Evolutionary conservation across 2,113 vertebrate genomes (phyloP), one percentile per base, ranked within the genome.

Genomic region (Bettongia penicillata): DNA sequence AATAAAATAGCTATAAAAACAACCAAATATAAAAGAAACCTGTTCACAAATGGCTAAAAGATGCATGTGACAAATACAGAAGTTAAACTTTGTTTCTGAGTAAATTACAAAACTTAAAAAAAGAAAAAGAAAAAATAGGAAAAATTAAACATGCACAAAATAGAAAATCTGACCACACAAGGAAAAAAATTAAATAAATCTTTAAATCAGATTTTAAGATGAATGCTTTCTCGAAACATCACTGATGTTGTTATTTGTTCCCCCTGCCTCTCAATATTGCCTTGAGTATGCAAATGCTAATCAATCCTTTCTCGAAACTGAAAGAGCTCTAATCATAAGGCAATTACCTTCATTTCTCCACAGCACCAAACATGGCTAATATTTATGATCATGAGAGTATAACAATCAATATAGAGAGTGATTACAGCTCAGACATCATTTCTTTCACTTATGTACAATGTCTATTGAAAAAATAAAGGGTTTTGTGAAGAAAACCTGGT

Each of bases 271-370:
- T 98, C 97, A 98, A 97, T 98, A 98, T 97, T 98, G 98, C 97
- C 97, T 98, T 97, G 97, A 98, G 98, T 98, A 97, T 98, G 98
- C 97, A 99, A 99, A 99, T 99, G 98, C 97, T 99, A 98, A 98
- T 98, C 98, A 98, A 98, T 98, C 97, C 97, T 98, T 99, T 98
- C 98, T 98, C 51, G 23, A 55, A 98, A 98, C 98, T 98, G 98
- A 99, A 99, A 99, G 98, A 98, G 98, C 98, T 98, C 98, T 99
- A 99, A 99, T 99, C 99, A 98, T 98, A 98, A 98, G 97, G 98
- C 98, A 99, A 99, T 99, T 99, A 99, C 98, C 98, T 98, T 99
- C 98, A 99, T 98, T 99, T 98, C 98, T 98, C 97, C 98, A 98
- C 98, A 98, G 98, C 98, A 98, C 97, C 98, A 99, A 99, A 98